These are phyloP conservation scores for Spodoptera frugiperda DNA, from an alignment of 1,140 invertebrate genomes.

Conservation along the genomic window DNA sequence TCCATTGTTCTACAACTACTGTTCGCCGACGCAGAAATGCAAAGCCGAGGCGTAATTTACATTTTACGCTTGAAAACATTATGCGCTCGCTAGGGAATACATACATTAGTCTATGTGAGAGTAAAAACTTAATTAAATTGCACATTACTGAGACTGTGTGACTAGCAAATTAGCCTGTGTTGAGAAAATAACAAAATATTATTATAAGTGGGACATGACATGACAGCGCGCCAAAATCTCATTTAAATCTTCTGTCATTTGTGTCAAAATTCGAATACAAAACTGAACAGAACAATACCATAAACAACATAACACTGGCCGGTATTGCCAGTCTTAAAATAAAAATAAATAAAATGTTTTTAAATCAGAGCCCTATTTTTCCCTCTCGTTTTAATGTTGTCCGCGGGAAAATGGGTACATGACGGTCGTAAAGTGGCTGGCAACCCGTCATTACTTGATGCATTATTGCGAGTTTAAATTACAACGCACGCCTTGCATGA, in stretches of 20 bases:
- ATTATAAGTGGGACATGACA: too few relatives aligned
- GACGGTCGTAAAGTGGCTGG: constrained; percentile 42
- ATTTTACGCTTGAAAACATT: constrained; percentile 39
- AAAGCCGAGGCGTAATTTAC: constrained; percentile 27
- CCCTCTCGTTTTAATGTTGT: constrained; percentile 31
- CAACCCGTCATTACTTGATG: constrained; percentile 44
- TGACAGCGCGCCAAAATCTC: too few relatives aligned
- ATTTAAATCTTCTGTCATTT: too few relatives aligned
- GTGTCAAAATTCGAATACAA: too few relatives aligned
- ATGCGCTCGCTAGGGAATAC: constrained; percentile 19
- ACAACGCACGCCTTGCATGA: constrained; percentile 28
- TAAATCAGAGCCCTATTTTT: constrained; percentile 36
- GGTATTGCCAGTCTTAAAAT: too few relatives aligned
- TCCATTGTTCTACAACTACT: constrained; percentile 41
- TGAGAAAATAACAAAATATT: background rate
- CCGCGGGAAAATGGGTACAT: constrained; percentile 42
- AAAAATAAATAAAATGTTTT: background rate
- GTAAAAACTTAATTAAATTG: background rate
- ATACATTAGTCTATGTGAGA: background rate
- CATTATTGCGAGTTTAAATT: constrained; percentile 39
- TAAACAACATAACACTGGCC: background rate
- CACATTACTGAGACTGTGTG: background rate
- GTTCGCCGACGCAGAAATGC: constrained; percentile 27
- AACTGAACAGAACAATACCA: background rate
- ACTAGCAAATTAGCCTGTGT: background rate